Conservation (phyloP, 2,888 invertebrate species). For the Catocala nupta region DNA sequence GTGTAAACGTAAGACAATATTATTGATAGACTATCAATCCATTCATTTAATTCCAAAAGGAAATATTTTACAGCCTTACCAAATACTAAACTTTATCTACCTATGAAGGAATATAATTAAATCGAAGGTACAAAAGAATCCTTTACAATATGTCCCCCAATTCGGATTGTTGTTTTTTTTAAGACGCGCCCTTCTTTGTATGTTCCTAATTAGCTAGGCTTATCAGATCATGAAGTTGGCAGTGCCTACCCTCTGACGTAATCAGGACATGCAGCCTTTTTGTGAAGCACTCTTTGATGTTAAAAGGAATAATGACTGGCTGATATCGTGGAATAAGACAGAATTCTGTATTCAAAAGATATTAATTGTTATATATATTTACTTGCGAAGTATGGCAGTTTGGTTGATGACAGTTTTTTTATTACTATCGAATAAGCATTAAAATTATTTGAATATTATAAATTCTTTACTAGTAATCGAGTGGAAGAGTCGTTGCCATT, state of each 20-base stretch:
- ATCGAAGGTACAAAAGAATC: constrained; percentile 15
- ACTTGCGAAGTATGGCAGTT: too few species aligned
- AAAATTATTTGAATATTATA: too few species aligned
- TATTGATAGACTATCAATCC: too few species aligned
- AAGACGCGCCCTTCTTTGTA: constrained; percentile 21
- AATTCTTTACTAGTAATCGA: too few species aligned
- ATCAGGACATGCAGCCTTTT: constrained; percentile 32
- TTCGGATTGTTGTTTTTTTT: constrained; percentile 8
- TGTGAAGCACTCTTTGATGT: constrained; percentile 35
- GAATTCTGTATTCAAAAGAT: too few species aligned
- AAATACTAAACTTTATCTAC: not conserved
- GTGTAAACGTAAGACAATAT: too few species aligned
- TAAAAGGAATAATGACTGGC: constrained; percentile 4
- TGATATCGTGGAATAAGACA: not conserved
- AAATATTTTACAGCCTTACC: too few species aligned
- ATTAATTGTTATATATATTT: too few species aligned
- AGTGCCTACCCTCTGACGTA: constrained; percentile 23
- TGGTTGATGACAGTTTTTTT: too few species aligned
- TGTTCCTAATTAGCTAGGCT: constrained; percentile 38
- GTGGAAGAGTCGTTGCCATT: too few species aligned
- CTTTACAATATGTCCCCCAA: not conserved
- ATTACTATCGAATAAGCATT: too few species aligned
- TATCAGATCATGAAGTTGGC: constrained; percentile 46
- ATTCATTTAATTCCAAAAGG: too few species aligned
- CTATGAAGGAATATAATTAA: not conserved